Evolutionary conservation across 1,140 invertebrate species (phyloP), one percentile per base, ranked within the genome.

Genomic region (Euglossa dilemma): DNA sequence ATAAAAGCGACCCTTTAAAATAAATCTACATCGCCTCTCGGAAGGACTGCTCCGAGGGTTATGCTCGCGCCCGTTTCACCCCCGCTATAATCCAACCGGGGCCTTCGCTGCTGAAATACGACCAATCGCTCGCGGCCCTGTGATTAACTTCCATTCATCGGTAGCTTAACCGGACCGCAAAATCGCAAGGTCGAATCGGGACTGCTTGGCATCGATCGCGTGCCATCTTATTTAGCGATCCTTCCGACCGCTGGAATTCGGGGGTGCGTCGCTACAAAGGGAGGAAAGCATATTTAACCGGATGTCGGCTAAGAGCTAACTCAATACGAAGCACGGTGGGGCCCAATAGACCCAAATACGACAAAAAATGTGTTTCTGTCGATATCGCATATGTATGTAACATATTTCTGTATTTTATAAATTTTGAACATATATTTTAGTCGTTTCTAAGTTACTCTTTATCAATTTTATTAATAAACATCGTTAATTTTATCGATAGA

Each of bases 121-220:
- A 84, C 86, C 87, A 91, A 84, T 75, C 64, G 84, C 86, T 86
- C 83, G 71, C 71, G 78, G 84, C 64, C 77, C 88, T 89, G 85
- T 93, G 90, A 93, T 93, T 92, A 93, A 91, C 89, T 87, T 88
- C 87, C 87, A 92, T 93, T 93, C 92, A 92, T 83, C 78, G 87
- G 52, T 74, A 86, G 45, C 89, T 92, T 89, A 91, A 78, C 82
- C 76, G 50, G 81, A 76, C 87, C 86, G 63, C 85, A 69, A 80
- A 89, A 87, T 89, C 85, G 83, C 85, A 90, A 92, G 88, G 85
- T 88, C 90, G 89, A 89, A 77, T 36, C 86, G 76, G 64, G 75
- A 82, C 76, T 66, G 23, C 56, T 83, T 84, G 86, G 78, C 70
- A 64, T 67, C 23, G 75, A 72, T 78, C 74, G 54, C 70, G 56